Evolutionary conservation across 2,797 vertebrate genomes (phyloP), one percentile per base, ranked within the genome.

Genomic region (Pterois miles): DNA sequence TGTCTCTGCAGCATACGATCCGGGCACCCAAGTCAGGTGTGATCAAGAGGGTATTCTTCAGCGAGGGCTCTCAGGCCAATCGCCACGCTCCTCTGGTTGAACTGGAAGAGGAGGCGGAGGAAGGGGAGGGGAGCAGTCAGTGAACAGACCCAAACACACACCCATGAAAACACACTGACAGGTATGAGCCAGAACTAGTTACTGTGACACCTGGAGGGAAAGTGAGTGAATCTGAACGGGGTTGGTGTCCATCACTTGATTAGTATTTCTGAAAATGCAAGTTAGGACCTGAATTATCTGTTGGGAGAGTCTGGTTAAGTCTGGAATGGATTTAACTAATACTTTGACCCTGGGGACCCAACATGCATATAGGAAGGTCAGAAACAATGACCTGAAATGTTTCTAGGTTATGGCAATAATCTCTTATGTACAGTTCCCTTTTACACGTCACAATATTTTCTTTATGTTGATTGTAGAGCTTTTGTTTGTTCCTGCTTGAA

Each of bases 41-140:
- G 2, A 95, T 99, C 70, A 98, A 96, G 91, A 98, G 95, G 76
- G 97, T 99, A 31, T 88, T 97, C 91, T 99, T 96, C 91, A 95
- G 84, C 67, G 98, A 98, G 90, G 98, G 98, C 34, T 94, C 96
- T 8, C 98, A 99, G 92, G 98, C 96, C 70, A 96, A 86, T 50
- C 96, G 98, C 22, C 97, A 99, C 0, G 94, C 96, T 18, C 73
- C 95, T 0, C 89, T 99, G 1, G 94, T 99, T 1, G 96, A 98
- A 65, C 95, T 98, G 38, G 52, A 95, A 85, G 96, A 97, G 65
- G 96, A 98, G 76, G 72, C 6, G 18, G 76, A 1, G 14, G 66
- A 63, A 6, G 79, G 0, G 29, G 70, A 68, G 27, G 68, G 20
- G 1, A 23, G 80, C 78, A 72, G 67, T 83, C 78, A 90, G 71